phyloP scores from a whole-genome alignment of 2,113 vertebrate genomes.

The Tapirus terrestris region DNA sequence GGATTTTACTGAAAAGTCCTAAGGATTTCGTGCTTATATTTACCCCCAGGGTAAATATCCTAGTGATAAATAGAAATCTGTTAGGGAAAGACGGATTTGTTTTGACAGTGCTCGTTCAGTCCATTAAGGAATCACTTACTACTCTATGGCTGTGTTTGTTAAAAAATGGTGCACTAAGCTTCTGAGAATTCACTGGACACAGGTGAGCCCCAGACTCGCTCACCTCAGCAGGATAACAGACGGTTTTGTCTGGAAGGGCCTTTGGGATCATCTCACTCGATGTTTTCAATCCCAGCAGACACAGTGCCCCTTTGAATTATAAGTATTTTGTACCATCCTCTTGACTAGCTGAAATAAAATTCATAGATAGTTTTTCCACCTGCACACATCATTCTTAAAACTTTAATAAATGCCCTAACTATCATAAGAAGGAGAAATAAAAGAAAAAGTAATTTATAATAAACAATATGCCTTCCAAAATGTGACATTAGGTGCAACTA shows the following conservation, averaged over 20 bases:
- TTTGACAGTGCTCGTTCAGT: slow-evolving; percentile 38
- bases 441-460: background rate
- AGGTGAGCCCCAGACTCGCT: background rate
- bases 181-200: background rate
- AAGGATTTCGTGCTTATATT: slow-evolving; percentile 18
- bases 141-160: background rate
- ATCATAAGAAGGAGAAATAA: background rate
- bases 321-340: background rate
- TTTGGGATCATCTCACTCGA: background rate
- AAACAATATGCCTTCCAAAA: background rate
- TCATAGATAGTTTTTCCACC: background rate
- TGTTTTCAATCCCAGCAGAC: background rate
- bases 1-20: background rate
- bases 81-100: background rate
- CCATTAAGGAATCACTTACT: slow-evolving; percentile 4
- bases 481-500: background rate
- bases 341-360: slow-evolving; percentile 40
- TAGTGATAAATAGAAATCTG: slow-evolving; percentile 34
- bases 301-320: background rate
- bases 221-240: background rate
- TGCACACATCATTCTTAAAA: background rate
- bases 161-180: background rate
- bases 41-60: background rate
- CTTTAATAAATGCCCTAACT: background rate
- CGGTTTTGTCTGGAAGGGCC: background rate